phyloP scores from a whole-genome alignment of 2,113 vertebrate genomes.

The Sporophila hypoxantha region DNA sequence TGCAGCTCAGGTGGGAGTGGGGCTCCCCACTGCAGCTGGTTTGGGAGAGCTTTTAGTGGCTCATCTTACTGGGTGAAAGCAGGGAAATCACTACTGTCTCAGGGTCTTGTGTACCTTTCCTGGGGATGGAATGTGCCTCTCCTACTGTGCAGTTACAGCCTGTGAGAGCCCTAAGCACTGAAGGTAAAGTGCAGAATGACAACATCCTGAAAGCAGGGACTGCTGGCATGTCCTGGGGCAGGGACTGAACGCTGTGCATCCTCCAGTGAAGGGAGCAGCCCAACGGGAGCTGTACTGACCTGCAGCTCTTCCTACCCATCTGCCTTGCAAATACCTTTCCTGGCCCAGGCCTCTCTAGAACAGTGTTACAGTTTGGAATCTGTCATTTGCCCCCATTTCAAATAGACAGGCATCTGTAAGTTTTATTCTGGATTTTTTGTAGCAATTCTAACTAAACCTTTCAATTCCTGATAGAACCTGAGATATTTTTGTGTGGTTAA shows the following conservation, averaged over 20 bases:
- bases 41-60: neutral
- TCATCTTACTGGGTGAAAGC: fast-evolving
- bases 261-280: neutral
- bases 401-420: neutral
- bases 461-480: neutral
- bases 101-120: neutral
- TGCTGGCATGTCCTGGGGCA: neutral
- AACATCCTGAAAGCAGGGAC: neutral
- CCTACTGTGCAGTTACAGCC: neutral
- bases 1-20: neutral
- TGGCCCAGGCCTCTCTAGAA: neutral
- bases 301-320: neutral
- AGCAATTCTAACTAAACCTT: neutral
- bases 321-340: neutral
- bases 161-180: neutral
- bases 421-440: neutral
- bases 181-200: neutral
- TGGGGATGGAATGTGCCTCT: neutral
- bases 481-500: neutral
- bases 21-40: neutral
- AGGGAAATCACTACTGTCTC: fast-evolving
- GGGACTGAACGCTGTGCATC: neutral
- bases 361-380: neutral
- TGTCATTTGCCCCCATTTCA: neutral
- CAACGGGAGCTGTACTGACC: neutral